phyloP scores from a whole-genome alignment of 2,113 vertebrate species.

The Crocuta crocuta region DNA sequence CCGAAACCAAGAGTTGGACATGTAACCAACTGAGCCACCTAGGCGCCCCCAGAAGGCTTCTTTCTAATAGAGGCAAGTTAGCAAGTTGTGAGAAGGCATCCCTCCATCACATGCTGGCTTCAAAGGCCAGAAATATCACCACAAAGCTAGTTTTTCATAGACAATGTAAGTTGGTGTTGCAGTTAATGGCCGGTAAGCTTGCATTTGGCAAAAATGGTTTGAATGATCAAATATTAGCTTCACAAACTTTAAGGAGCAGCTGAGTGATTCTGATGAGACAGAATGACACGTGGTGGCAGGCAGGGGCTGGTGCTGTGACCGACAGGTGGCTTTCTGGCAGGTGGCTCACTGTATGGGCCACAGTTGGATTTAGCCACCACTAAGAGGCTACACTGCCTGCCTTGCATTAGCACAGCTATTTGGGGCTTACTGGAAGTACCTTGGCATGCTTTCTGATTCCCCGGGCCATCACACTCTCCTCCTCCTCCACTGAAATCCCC shows the following conservation, averaged over 20 bases:
- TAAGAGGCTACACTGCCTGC: not conserved
- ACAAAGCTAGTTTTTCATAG: not conserved
- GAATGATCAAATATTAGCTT: not conserved
- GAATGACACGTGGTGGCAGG: not conserved
- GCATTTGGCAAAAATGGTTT: not conserved
- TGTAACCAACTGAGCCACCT: no score
- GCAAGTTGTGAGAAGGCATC: not conserved
- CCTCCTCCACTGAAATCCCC: not conserved
- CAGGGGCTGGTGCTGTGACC: not conserved
- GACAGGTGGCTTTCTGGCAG: not conserved
- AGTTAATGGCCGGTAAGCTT: not conserved
- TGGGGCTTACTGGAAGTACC: not conserved
- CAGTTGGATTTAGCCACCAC: not conserved
- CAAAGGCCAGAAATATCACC: not conserved
- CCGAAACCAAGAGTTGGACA: no score
- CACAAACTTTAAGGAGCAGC: not conserved
- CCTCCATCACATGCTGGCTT: not conserved
- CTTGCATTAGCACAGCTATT: conserved; percentile 28
- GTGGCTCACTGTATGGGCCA: fast-evolving
- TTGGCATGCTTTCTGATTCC: not conserved
- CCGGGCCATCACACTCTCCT: not conserved
- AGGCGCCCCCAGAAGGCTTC: not conserved
- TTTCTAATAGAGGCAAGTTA: not conserved
- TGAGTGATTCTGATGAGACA: not conserved
- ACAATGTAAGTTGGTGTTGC: not conserved